Evolutionary conservation across 2,797 vertebrate species (phyloP).

Genomic region (Xenentodon cancila): DNA sequence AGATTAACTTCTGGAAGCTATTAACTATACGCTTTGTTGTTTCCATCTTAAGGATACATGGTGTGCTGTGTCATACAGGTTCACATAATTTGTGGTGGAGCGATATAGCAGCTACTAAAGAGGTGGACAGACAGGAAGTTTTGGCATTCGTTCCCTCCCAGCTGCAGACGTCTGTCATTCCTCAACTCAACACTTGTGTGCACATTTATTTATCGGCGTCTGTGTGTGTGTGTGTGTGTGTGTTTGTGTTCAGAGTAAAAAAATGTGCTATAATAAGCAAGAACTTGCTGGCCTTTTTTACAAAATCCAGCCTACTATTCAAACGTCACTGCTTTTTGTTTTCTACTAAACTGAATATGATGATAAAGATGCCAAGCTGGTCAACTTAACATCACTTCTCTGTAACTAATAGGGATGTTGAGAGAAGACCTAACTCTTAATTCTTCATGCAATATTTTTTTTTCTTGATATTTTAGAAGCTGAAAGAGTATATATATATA

Average conservation of each 20-base stretch:
- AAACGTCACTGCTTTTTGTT: conserved; percentile 28
- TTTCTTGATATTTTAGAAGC: no score
- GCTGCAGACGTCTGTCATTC: conserved; percentile 82
- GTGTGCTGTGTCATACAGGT: conserved; percentile 32
- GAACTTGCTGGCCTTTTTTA: conserved; percentile 33
- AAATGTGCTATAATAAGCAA: conserved; percentile 61
- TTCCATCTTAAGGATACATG: conserved; percentile 41
- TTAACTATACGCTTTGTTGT: conserved; percentile 51
- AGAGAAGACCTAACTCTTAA: conserved; percentile 1
- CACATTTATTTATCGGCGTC: conserved; percentile 38
- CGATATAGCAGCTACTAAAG: conserved; percentile 50
- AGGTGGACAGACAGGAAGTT: conserved; percentile 70
- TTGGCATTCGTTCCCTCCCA: conserved; percentile 68
- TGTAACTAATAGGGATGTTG: background rate
- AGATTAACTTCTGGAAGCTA: conserved; percentile 57
- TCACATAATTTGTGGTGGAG: conserved; percentile 38
- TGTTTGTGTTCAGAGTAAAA: conserved; percentile 51
- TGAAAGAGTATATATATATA: no score
- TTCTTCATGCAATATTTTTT: background rate
- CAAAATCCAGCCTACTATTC: conserved; percentile 18
- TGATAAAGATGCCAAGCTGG: conserved; percentile 18
- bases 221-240: conserved; percentile 21
- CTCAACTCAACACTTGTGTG: conserved; percentile 75
- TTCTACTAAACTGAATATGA: conserved; percentile 25
- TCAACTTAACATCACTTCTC: background rate